Evolutionary conservation across 2,113 vertebrate genomes (phyloP), one percentile per base, ranked within the genome.

Genomic region (Antennarius striatus): DNA sequence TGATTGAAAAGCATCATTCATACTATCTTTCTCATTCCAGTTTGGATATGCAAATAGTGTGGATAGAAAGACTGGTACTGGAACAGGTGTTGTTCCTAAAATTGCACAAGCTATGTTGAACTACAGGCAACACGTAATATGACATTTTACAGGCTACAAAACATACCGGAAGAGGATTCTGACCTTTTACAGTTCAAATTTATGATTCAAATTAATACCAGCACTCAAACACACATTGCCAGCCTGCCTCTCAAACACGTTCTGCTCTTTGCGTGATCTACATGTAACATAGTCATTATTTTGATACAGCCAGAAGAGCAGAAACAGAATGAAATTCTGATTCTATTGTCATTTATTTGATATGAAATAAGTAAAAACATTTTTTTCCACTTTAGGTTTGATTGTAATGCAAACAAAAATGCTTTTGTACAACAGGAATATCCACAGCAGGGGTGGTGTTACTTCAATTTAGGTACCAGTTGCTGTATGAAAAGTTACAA

Each of bases 131-230:
- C 61, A 82, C 70, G 79, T 80, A 77, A 83, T 81, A 66, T 84
- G 86, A 79, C 89, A 89, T 90, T 90, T 89, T 66, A 71, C 81
- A 71, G 51, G 58, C 55, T 80, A 59, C 65, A 69, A 68, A 80
- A 80, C 73, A 69, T 68, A 58, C 73, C 76, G 75, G 59, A 72
- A 73, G 57, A 72, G 14, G 49, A 83, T 53, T 82, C 60, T 89
- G 77, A 90, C 87, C 87, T 90, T 89, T 90, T 42, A 51, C 71
- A 61, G 50, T 56, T 81, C 56, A 57, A 54, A 85, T 79, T 56
- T 71, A 61, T 65, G 55, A 66, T 56, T 77, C 42, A 63, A 74
- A 82, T 49, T 65, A 66, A 68, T 52, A 52, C 28, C 15, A 5
- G 13, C 40, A 11, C 39, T 10, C 29, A 61, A 43, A 75, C 6